phyloP scores from a whole-genome alignment of 2,113 vertebrate species.

The Aegithalos caudatus region DNA sequence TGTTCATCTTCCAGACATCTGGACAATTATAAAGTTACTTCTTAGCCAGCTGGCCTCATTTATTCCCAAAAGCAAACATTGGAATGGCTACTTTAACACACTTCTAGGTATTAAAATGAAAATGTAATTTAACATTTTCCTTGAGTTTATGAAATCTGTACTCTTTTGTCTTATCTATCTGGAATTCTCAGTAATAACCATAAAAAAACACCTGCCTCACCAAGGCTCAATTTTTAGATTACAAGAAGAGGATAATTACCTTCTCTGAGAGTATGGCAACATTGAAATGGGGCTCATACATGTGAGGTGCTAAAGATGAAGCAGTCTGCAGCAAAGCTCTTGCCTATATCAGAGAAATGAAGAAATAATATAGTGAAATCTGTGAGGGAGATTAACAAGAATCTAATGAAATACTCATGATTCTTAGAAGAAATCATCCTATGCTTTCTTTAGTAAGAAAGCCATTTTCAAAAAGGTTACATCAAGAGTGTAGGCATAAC shows the following conservation, averaged over 20 bases:
- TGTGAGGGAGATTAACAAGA: not conserved
- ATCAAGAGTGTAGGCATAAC: not conserved
- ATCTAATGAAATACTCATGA: not conserved
- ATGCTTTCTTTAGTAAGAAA: not conserved
- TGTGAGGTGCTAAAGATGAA: constrained; percentile 85
- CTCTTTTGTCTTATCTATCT: not conserved
- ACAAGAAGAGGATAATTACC: constrained; percentile 72
- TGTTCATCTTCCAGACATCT: not conserved
- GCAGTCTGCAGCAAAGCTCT: constrained; percentile 92
- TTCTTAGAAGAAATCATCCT: not conserved
- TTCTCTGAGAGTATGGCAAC: constrained; percentile 89
- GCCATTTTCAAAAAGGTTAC: not conserved
- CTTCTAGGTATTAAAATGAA: not conserved
- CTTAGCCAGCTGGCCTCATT: not conserved
- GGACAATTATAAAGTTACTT: not conserved
- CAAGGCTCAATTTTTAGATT: not conserved
- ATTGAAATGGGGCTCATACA: constrained; percentile 98
- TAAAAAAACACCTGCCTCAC: not conserved
- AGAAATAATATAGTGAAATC: not conserved
- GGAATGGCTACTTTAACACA: not conserved
- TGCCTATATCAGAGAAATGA: constrained; percentile 74
- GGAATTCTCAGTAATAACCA: not conserved
- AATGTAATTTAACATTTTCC: not conserved
- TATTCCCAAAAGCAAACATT: not conserved
- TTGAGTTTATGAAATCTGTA: not conserved